These are phyloP conservation scores for Heptranchias perlo DNA, from an alignment of 2,113 vertebrate species.

Conservation along the genomic window DNA sequence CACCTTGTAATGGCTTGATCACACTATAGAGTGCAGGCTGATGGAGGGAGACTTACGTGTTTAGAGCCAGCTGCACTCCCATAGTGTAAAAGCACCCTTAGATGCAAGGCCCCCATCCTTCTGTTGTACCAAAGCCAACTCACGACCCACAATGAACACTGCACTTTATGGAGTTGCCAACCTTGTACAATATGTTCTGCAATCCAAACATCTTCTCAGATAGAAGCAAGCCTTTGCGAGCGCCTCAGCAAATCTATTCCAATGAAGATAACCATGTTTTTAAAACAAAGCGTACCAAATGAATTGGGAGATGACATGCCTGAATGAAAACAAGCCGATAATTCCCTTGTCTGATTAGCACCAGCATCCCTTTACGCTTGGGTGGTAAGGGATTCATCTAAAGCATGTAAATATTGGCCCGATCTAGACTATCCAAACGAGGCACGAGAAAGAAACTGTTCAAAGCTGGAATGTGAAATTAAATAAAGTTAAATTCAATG, in stretches of 20 bases:
- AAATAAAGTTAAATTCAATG: background rate
- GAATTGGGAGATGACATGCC: conserved; percentile 31
- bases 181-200: background rate
- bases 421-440: background rate
- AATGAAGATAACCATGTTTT: conserved; percentile 33
- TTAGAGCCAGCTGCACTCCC: background rate
- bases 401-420: conserved; percentile 21
- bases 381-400: conserved; percentile 9
- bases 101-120: background rate
- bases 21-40: background rate
- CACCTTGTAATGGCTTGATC: background rate
- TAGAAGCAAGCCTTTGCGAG: conserved; percentile 22
- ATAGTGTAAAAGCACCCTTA: background rate
- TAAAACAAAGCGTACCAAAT: conserved; percentile 29
- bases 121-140: background rate
- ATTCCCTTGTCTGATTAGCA: conserved; percentile 31
- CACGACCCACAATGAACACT: background rate
- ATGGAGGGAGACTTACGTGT: background rate
- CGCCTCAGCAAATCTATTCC: background rate
- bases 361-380: conserved; percentile 19
- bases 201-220: background rate
- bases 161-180: conserved; percentile 1
- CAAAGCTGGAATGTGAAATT: conserved; percentile 26
- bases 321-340: conserved; percentile 22
- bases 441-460: conserved; percentile 1